phyloP scores from a whole-genome alignment of 2,113 vertebrate genomes.

The Catharus fuscescens region DNA sequence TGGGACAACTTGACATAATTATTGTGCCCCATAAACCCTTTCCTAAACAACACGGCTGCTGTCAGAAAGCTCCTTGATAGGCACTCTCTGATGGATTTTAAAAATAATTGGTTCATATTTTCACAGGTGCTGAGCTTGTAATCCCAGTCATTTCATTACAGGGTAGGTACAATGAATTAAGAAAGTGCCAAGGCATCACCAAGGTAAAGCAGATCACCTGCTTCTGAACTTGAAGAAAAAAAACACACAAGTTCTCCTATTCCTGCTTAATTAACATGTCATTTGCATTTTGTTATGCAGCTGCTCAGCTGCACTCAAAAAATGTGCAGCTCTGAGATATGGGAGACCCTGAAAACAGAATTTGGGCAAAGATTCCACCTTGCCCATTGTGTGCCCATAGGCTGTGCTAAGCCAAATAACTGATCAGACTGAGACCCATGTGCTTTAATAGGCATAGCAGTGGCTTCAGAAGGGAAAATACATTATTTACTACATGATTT shows the following conservation, averaged over 20 bases:
- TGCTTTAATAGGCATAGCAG: background rate
- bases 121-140: background rate
- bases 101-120: slow-evolving; percentile 4
- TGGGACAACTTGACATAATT: background rate
- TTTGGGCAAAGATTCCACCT: background rate
- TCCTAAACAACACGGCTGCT: background rate
- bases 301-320: background rate
- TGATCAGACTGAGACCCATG: background rate
- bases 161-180: background rate
- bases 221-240: background rate
- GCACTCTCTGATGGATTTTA: background rate
- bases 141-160: background rate
- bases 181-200: background rate
- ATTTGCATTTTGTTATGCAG: background rate
- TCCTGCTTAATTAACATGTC: background rate
- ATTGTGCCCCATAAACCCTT: background rate
- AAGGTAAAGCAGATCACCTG: background rate
- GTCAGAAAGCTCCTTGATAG: background rate
- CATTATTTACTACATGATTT: background rate
- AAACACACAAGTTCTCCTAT: background rate
- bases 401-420: background rate
- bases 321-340: background rate
- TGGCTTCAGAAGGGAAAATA: background rate
- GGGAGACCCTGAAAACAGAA: background rate
- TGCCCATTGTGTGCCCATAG: background rate